These are phyloP conservation scores for Drosophila tropicalis DNA, from an alignment of 1,140 invertebrate genomes.

Conservation along the genomic window DNA sequence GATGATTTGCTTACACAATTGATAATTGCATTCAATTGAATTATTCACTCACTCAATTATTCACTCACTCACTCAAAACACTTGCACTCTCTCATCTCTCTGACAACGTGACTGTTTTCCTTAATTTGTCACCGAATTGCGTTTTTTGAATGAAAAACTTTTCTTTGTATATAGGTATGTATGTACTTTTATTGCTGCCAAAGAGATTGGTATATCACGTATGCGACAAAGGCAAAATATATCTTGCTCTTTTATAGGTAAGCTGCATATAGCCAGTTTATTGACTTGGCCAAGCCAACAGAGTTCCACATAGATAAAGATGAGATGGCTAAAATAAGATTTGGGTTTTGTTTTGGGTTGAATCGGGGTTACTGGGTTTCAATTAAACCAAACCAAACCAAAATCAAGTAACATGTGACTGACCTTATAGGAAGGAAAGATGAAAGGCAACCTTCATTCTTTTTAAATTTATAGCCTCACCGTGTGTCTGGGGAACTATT, in stretches of 20 bases:
- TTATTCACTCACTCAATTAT: slow-evolving; percentile 29
- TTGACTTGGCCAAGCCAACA: slow-evolving; percentile 1
- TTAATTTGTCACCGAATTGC: slow-evolving; percentile 47
- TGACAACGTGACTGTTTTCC: slow-evolving; percentile 58
- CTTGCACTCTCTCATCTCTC: slow-evolving; percentile 22
- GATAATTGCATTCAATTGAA: slow-evolving; percentile 42
- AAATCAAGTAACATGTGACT: not conserved
- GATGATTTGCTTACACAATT: slow-evolving; percentile 40
- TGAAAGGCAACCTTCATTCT: slow-evolving; percentile 28
- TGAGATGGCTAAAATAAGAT: not conserved
- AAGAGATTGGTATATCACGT: slow-evolving; percentile 49
- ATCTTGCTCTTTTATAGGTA: slow-evolving; percentile 51
- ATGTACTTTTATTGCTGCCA: slow-evolving; percentile 3
- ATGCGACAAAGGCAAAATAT: slow-evolving; percentile 36
- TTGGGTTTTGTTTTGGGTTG: not conserved
- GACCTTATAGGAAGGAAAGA: not conserved
- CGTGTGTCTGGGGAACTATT: slow-evolving; percentile 58
- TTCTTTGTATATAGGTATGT: slow-evolving; percentile 13
- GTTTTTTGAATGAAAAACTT: slow-evolving; percentile 60
- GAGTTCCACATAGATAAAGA: slow-evolving; percentile 43
- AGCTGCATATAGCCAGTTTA: not conserved
- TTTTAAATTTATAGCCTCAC: slow-evolving; percentile 56
- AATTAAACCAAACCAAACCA: not conserved
- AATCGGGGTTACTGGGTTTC: not conserved
- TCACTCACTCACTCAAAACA: slow-evolving; percentile 18